Base-by-base conservation (phyloP, 2,888 invertebrate species). In the Palloptera scutellata region DNA sequence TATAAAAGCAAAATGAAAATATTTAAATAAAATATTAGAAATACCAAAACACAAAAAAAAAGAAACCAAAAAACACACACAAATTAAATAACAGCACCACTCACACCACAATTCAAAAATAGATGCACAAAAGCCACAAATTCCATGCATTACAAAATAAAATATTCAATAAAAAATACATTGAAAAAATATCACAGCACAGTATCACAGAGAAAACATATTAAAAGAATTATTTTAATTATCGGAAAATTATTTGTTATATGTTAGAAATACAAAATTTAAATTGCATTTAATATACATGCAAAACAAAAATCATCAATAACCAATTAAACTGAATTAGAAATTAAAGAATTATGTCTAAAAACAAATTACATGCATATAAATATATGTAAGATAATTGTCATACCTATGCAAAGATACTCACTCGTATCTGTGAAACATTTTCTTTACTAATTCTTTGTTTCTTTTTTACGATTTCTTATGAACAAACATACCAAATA, bases 381-480 rank as follows among this genome's bases (percentile, higher is more conserved):
- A 5, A 5, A 48, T n/a, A 48, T n/a, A 48, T n/a, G 1, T 48
- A 12, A 11, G 12, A 11, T 45, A 45, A 48, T 48, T 48, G 2
- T 2, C 30, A 30, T 30, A 30, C 2, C 30, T 48, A n/a, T 53
- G 3, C 17, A 11, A 17, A 53, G 17, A n/a, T 15, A 9, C 17
- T 53, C 17, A 15, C n/a, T 13, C 10, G 12, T 45, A 45, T n/a
- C 48, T 48, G 17, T 41, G 40, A 41, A 40, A 42, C 40, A 48
- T n/a, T 15, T 9, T n/a, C 15, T 48, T 11, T 10, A 48, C 48
- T 48, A 48, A 48, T 64, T 30, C 20, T 30, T 43, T 59, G 41
- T 64, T 13, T 62, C 57, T 59, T 59, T 43, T 41, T 1, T 20
- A 20, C 45, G 41, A 62, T 60, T 61, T 54, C 62, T 30, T 43